Percentiles rank a stretch among this genome's conserved stretches.
Evolutionary conservation across 2,797 vertebrate genomes (phyloP).

Genomic region (Erpetoichthys calabaricus): DNA sequence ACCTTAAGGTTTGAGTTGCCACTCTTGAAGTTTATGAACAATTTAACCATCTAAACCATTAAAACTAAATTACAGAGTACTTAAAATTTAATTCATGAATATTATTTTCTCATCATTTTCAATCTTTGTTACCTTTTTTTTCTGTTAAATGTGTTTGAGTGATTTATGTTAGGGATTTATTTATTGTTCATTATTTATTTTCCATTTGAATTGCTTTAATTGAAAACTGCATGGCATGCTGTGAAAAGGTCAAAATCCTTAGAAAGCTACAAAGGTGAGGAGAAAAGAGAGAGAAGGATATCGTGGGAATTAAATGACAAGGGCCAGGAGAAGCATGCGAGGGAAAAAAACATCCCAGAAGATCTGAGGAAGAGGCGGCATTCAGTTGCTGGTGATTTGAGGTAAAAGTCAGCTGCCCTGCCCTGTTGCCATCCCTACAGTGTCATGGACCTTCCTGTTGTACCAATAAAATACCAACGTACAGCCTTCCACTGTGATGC

Average conservation of each 20-base stretch:
- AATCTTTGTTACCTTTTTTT: neutral
- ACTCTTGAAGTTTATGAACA: no score
- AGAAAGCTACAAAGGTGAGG: constrained; percentile 41
- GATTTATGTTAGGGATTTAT: neutral
- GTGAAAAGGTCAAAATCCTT: constrained; percentile 47
- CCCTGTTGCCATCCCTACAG: constrained; percentile 19
- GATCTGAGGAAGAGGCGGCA: constrained; percentile 52
- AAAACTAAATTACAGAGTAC: no score
- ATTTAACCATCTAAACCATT: no score
- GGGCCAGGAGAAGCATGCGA: constrained; percentile 36
- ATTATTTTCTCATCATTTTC: neutral
- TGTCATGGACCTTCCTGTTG: constrained; percentile 2
- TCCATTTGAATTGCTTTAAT: constrained; percentile 30
- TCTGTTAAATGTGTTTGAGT: constrained; percentile 1
- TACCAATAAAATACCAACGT: neutral
- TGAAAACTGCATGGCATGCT: constrained; percentile 27
- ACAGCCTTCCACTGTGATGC: neutral
- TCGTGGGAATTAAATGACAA: constrained; percentile 40
- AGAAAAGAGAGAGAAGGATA: constrained; percentile 53
- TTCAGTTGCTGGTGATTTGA: constrained; percentile 49
- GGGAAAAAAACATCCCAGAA: constrained; percentile 41
- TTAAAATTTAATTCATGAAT: no score
- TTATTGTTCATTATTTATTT: constrained; percentile 21
- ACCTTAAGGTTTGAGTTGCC: no score
- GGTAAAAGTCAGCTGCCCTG: constrained; percentile 25